phyloP scores from a whole-genome alignment of 2,113 vertebrate genomes.

The Erythrocebus patas region DNA sequence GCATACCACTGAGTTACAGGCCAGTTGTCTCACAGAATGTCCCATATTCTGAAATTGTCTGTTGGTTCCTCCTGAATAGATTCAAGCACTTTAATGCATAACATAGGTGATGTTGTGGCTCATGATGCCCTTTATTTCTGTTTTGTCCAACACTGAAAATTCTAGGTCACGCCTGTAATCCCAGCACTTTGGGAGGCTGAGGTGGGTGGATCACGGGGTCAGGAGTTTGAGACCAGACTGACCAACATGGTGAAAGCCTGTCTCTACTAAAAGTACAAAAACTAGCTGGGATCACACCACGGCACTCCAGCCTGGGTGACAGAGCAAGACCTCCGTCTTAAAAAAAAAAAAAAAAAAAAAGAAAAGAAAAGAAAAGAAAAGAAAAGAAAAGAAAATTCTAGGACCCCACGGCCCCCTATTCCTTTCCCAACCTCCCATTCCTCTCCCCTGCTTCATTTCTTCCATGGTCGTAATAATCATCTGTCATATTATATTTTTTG shows the following conservation, averaged over 20 bases:
- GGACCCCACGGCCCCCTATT: not conserved
- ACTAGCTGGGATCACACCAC: too few species aligned
- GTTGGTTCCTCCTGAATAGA: not conserved
- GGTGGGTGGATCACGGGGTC: too few species aligned
- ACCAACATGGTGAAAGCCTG: too few species aligned
- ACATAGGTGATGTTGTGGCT: not conserved
- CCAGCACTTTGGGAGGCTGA: too few species aligned
- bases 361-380: rapidly evolving
- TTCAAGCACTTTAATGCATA: not conserved
- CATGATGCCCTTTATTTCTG: not conserved
- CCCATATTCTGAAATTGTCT: not conserved
- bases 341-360: too few species aligned
- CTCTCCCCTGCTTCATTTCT: not conserved
- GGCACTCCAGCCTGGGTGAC: too few species aligned
- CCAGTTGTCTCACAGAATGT: not conserved
- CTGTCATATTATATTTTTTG: not conserved
- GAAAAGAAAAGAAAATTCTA: too few species aligned
- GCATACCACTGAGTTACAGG: not conserved
- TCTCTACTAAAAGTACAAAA: too few species aligned
- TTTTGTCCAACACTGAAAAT: not conserved
- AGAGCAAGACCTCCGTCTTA: too few species aligned
- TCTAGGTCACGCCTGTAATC: not conserved
- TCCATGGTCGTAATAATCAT: not conserved
- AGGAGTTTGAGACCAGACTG: too few species aligned
- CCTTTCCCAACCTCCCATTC: not conserved